phyloP scores from a whole-genome alignment of 1,140 invertebrate genomes.

The Anastatus disparis region DNA sequence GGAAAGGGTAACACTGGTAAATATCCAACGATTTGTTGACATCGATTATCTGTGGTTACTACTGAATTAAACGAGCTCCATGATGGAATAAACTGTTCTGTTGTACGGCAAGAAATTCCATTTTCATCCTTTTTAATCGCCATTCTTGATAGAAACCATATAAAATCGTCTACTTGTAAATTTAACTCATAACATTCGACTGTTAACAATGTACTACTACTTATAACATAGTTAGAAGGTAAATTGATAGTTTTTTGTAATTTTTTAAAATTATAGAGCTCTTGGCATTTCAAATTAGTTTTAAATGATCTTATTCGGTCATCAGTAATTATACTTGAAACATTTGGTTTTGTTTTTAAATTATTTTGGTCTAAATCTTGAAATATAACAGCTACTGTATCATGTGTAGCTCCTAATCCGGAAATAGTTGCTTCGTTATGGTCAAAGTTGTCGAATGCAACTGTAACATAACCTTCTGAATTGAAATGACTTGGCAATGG shows the following conservation, averaged over 20 bases:
- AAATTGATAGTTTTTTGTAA: not conserved
- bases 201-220: not conserved
- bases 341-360: not conserved
- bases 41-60: not conserved
- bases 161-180: not conserved
- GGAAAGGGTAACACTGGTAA: conserved; percentile 22
- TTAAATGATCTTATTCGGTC: not conserved
- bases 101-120: not conserved
- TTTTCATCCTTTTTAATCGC: not conserved
- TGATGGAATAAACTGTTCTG: not conserved
- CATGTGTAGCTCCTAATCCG: not conserved
- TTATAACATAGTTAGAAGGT: not conserved
- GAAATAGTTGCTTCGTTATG: not conserved
- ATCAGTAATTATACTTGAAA: not conserved
- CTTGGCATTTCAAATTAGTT: not conserved
- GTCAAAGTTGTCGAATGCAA: conserved; percentile 9
- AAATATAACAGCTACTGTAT: conserved; percentile 1
- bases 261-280: not conserved
- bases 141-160: not conserved
- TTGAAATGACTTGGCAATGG: conserved; percentile 8
- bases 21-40: conserved; percentile 25
- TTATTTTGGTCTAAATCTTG: not conserved
- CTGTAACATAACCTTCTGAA: not conserved
- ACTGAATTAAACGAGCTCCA: conserved; percentile 14
- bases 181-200: not conserved